Percentiles rank a stretch among this genome's conserved stretches.
Evolutionary conservation across 2,888 invertebrate genomes (phyloP).

Genomic region (Lymantria dispar): DNA sequence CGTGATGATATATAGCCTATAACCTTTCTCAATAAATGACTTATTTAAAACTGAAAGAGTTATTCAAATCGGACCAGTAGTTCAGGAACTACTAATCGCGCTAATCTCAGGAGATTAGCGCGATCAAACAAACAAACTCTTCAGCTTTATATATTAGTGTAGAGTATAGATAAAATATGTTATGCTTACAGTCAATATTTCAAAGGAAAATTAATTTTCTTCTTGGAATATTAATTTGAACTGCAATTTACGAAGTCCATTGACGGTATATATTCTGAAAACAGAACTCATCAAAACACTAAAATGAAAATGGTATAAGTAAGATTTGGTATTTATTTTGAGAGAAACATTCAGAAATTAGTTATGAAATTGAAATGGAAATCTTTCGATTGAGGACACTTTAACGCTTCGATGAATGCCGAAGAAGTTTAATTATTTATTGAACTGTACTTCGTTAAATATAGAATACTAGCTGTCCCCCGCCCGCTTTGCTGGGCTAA

Average conservation of each 20-base stretch:
- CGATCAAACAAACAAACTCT: too few species aligned
- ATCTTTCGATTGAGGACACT: slow-evolving; percentile 29
- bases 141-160: too few species aligned
- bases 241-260: not conserved
- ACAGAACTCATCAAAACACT: not conserved
- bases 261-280: not conserved
- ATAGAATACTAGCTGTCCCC: too few species aligned
- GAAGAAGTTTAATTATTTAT: slow-evolving; percentile 16
- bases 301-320: slow-evolving; percentile 1
- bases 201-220: not conserved
- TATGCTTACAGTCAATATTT: too few species aligned
- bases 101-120: too few species aligned
- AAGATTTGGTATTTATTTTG: slow-evolving; percentile 15
- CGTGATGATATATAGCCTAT: too few species aligned
- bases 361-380: slow-evolving; percentile 21
- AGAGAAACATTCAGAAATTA: slow-evolving; percentile 20
- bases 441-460: not conserved
- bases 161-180: too few species aligned
- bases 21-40: too few species aligned
- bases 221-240: not conserved
- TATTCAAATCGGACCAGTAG: too few species aligned
- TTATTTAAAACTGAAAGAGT: too few species aligned
- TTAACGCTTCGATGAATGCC: slow-evolving; percentile 13
- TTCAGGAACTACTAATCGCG: too few species aligned
- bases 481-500: too few species aligned